phyloP scores from a whole-genome alignment of 2,113 vertebrate genomes.

The Megalops atlanticus region DNA sequence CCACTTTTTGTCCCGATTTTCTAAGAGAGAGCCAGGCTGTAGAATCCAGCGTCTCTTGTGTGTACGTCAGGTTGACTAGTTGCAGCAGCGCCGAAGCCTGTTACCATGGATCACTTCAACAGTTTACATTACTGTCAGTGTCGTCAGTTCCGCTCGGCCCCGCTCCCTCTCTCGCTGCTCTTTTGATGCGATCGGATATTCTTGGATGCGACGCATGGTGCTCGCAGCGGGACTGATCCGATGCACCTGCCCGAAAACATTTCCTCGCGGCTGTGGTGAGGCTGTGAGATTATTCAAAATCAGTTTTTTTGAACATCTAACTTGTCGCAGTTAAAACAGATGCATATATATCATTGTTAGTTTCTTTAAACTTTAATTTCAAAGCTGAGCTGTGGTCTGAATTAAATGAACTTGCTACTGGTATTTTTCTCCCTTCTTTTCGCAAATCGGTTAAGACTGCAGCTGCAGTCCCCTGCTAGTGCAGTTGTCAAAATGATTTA shows the following conservation, averaged over 20 bases:
- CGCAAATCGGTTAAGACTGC: not conserved
- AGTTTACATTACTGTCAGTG: slow-evolving; percentile 60
- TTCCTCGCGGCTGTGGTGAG: not conserved
- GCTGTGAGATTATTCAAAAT: not conserved
- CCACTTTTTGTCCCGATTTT: not conserved
- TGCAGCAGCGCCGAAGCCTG: slow-evolving; percentile 58
- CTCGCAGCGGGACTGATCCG: not conserved
- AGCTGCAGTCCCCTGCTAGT: not conserved
- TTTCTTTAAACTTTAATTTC: not conserved
- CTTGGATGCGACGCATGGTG: not conserved
- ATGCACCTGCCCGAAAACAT: slow-evolving; percentile 9
- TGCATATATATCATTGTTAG: not conserved
- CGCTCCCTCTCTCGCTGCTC: not conserved
- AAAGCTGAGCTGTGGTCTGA: not conserved
- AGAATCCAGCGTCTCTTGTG: slow-evolving; percentile 18
- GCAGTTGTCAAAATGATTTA: not conserved
- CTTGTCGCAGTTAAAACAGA: not conserved
- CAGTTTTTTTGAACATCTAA: not conserved
- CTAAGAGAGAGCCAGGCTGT: slow-evolving; percentile 6
- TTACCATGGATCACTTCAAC: slow-evolving; percentile 81
- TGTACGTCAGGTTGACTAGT: slow-evolving; percentile 24
- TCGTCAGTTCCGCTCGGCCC: slow-evolving; percentile 49
- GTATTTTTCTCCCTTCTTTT: not conserved
- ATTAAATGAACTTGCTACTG: not conserved
- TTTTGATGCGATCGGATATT: not conserved